phyloP scores from a whole-genome alignment of 2,888 invertebrate species.

The Nomada goodeniana region DNA sequence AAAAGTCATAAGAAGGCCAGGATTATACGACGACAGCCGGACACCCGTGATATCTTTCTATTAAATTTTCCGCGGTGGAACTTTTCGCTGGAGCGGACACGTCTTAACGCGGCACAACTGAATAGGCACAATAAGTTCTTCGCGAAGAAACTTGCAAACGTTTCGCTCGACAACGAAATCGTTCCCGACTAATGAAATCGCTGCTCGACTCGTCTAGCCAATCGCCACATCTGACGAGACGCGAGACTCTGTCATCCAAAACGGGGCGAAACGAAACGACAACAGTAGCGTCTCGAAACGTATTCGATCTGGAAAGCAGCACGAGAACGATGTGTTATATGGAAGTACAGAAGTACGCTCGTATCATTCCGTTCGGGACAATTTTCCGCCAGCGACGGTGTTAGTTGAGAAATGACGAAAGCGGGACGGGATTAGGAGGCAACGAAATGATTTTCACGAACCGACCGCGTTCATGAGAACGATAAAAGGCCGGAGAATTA shows the following conservation, averaged over 20 bases:
- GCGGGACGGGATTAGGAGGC: slow-evolving; percentile 3
- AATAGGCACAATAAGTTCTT: no score
- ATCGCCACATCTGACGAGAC: neutral
- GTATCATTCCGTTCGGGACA: neutral
- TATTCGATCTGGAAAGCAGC: no score
- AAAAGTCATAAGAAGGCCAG: slow-evolving; percentile 16
- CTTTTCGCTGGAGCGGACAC: neutral
- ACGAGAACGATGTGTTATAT: neutral
- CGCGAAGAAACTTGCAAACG: neutral
- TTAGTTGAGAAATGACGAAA: neutral
- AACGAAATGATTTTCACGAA: slow-evolving; percentile 5
- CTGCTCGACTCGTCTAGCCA: no score
- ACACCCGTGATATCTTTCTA: slow-evolving; percentile 4
- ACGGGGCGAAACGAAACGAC: no score
- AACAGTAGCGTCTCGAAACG: neutral
- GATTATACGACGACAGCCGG: slow-evolving; percentile 17
- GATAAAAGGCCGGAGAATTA: slow-evolving; percentile 29
- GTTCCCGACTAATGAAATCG: no score
- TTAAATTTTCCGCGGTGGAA: neutral
- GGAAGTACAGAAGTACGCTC: neutral
- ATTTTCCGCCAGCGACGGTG: neutral
- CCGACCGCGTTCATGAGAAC: slow-evolving; percentile 8
- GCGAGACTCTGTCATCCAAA: neutral
- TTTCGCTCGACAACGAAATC: no score
- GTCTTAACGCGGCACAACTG: neutral